Conservation (phyloP, 2,797 vertebrate genomes). For the Cossypha heuglini region DNA sequence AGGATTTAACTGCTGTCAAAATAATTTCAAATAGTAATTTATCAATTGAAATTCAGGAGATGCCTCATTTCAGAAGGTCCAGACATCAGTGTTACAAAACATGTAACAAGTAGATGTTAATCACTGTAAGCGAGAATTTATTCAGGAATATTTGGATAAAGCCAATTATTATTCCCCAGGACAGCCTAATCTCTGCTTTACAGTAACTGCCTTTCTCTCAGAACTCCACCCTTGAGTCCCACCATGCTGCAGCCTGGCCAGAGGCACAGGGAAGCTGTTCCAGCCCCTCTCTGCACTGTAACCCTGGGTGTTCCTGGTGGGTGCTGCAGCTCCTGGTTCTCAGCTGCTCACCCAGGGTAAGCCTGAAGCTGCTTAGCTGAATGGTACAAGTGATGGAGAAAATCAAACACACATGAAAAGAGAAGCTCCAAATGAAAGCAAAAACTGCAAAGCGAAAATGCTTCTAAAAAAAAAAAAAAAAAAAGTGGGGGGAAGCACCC, state of each 20-base stretch:
- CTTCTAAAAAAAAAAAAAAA: not conserved
- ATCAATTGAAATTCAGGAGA: not conserved
- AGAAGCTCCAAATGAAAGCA: slow-evolving; percentile 21
- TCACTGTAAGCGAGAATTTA: not conserved
- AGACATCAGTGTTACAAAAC: not conserved
- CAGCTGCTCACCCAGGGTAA: not conserved
- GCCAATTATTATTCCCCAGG: not conserved
- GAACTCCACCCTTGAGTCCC: not conserved
- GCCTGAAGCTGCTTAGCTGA: not conserved
- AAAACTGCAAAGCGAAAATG: slow-evolving; percentile 5
- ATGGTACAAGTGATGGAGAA: not conserved
- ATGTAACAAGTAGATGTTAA: not conserved
- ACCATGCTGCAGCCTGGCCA: not conserved
- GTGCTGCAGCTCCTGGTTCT: not conserved
- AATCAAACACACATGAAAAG: not conserved
- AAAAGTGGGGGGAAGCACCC: accelerated
- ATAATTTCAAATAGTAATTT: not conserved
- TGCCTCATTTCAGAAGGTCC: slow-evolving; percentile 56
- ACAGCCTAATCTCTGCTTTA: not conserved
- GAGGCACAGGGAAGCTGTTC: not conserved
- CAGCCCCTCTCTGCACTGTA: not conserved
- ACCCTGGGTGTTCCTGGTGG: not conserved
- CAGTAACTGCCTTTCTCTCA: not conserved
- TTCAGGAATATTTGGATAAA: not conserved
- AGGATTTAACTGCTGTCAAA: not conserved